Evolutionary conservation across 2,888 invertebrate genomes (phyloP).

Genomic region (Diarsia mendica): DNA sequence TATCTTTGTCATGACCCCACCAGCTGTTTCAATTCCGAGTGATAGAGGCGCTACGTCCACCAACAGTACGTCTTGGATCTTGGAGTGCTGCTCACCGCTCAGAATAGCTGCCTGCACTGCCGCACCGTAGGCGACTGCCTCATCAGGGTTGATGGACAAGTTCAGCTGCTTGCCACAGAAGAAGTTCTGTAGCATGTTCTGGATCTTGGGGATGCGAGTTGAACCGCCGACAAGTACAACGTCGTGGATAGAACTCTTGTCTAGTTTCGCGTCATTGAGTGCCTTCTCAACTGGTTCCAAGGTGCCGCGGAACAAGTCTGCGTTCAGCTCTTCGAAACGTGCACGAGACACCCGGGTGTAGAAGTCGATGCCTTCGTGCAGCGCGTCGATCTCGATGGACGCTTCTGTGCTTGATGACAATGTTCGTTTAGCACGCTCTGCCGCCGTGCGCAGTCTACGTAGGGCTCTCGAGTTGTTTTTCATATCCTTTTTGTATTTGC

Average conservation of each 20-base stretch:
- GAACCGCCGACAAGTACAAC: slow-evolving; percentile 96
- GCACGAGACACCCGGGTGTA: slow-evolving; percentile 93
- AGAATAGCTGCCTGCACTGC: slow-evolving; percentile 94
- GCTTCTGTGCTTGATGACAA: slow-evolving; percentile 94
- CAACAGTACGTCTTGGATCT: slow-evolving; percentile 92
- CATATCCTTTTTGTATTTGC: slow-evolving; percentile 93
- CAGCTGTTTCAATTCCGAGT: slow-evolving; percentile 94
- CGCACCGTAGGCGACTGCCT: slow-evolving; percentile 95
- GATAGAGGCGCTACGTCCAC: slow-evolving; percentile 92
- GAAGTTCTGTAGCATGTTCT: slow-evolving; percentile 93
- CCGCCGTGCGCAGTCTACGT: slow-evolving; percentile 93
- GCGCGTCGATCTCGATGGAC: slow-evolving; percentile 93
- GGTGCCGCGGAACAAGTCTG: slow-evolving; percentile 93
- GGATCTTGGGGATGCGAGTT: slow-evolving; percentile 95
- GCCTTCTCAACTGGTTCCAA: slow-evolving; percentile 95
- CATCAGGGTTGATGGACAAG: slow-evolving; percentile 94
- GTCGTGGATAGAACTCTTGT: slow-evolving; percentile 94
- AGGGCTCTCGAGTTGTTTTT: slow-evolving; percentile 92
- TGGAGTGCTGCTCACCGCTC: slow-evolving; percentile 93
- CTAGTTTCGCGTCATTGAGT: slow-evolving; percentile 94
- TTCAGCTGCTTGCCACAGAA: slow-evolving; percentile 94
- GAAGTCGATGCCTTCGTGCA: slow-evolving; percentile 93
- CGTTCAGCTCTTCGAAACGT: slow-evolving; percentile 94
- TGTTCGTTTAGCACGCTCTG: slow-evolving; percentile 94
- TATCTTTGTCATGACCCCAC: slow-evolving; percentile 94